Evolutionary conservation across 2,888 invertebrate genomes (phyloP).

Genomic region (Lepetodrilus schrolli): DNA sequence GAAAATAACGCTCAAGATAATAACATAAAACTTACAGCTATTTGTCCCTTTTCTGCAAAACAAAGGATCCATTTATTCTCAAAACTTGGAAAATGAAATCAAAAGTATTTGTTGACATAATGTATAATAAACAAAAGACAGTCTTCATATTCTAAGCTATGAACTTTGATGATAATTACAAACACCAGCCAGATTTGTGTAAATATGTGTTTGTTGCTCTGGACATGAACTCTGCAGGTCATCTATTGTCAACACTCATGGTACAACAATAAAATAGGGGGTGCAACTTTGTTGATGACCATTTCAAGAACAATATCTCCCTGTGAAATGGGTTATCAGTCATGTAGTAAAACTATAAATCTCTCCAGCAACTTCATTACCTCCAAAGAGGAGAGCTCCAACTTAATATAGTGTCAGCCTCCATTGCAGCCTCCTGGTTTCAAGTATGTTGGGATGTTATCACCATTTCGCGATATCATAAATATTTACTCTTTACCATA

Average conservation of each 20-base stretch:
- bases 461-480: conserved; percentile 7
- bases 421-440: background rate
- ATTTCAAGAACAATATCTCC: background rate
- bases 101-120: too few relatives aligned
- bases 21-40: too few relatives aligned
- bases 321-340: background rate
- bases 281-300: background rate
- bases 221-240: background rate
- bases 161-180: too few relatives aligned
- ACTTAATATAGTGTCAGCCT: background rate
- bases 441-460: background rate
- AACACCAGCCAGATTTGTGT: too few relatives aligned
- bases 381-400: background rate
- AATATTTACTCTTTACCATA: conserved; percentile 16
- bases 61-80: too few relatives aligned
- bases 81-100: too few relatives aligned
- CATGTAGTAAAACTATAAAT: background rate
- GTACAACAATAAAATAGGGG: too few relatives aligned
- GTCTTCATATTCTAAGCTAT: too few relatives aligned
- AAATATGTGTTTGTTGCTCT: background rate
- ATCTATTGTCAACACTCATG: too few relatives aligned
- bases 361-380: background rate
- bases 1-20: too few relatives aligned
- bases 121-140: too few relatives aligned
- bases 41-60: too few relatives aligned